phyloP scores from a whole-genome alignment of 2,797 vertebrate genomes.

The Smutsia temminckii region DNA sequence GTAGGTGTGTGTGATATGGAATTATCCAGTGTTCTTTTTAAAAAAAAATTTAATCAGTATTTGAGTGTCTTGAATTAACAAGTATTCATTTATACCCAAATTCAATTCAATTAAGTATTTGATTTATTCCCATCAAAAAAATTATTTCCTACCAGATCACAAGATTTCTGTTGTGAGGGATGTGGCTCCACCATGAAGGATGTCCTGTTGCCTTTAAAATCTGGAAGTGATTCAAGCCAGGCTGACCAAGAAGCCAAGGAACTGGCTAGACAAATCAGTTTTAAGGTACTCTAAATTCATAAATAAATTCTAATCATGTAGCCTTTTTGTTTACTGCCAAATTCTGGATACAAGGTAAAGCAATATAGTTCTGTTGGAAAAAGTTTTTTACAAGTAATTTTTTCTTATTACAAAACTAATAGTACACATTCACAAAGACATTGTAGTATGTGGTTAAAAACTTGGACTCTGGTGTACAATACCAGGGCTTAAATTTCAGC shows the following conservation, averaged over 20 bases:
- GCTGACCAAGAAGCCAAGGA: conserved; percentile 92
- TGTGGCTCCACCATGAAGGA: conserved; percentile 92
- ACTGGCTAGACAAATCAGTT: conserved; percentile 96
- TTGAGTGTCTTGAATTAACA: background rate
- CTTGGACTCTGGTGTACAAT: background rate
- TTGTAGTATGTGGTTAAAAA: background rate
- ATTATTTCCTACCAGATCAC: conserved; percentile 88
- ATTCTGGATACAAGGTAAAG: conserved; percentile 47
- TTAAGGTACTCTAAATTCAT: conserved; percentile 90
- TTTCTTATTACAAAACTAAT: conserved; percentile 18
- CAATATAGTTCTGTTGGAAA: background rate
- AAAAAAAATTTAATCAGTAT: conserved; percentile 14
- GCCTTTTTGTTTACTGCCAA: conserved; percentile 28
- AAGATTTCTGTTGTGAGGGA: conserved; percentile 95
- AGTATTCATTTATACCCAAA: no score
- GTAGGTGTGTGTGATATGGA: background rate
- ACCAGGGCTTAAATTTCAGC: background rate
- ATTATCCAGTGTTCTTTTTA: conserved; percentile 16
- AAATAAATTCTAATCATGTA: conserved; percentile 4
- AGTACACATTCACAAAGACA: background rate
- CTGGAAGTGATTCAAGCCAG: conserved; percentile 89
- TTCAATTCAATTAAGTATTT: background rate
- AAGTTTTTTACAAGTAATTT: conserved; percentile 2
- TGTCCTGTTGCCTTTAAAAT: conserved; percentile 90
- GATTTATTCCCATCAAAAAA: conserved; percentile 13